phyloP scores from a whole-genome alignment of 2,797 vertebrate genomes.

The Paratrypauchen microcephalus region DNA sequence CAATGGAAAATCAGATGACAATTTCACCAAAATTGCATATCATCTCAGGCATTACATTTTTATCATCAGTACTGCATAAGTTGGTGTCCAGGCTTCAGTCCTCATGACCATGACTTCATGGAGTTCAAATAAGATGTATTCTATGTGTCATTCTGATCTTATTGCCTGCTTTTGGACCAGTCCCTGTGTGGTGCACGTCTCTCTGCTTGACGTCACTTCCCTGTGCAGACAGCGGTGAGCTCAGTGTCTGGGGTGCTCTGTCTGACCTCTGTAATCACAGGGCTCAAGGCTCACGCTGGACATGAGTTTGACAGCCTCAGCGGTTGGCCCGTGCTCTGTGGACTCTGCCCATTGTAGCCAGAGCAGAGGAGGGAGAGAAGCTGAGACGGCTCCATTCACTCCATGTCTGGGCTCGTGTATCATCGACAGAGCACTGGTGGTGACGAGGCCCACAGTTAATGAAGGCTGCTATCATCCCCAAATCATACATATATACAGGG shows the following conservation, averaged over 20 bases:
- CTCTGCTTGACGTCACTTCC: slow-evolving; percentile 21
- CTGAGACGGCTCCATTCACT: neutral
- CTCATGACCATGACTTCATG: too few relatives aligned
- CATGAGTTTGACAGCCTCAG: slow-evolving; percentile 34
- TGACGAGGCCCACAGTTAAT: too few relatives aligned
- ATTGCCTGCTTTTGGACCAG: neutral
- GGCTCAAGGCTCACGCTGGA: slow-evolving; percentile 11
- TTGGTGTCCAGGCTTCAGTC: too few relatives aligned
- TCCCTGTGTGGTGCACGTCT: neutral
- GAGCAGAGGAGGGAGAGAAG: slow-evolving; percentile 5
- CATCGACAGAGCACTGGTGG: too few relatives aligned
- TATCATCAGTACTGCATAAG: too few relatives aligned
- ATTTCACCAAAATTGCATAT: too few relatives aligned
- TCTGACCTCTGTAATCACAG: slow-evolving; percentile 36
- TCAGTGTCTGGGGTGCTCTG: slow-evolving; percentile 15
- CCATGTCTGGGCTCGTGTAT: too few relatives aligned
- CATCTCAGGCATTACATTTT: too few relatives aligned
- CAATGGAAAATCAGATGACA: too few relatives aligned
- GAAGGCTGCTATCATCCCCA: too few relatives aligned
- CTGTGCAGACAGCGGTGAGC: slow-evolving; percentile 8
- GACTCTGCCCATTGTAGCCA: neutral
- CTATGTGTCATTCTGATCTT: neutral
- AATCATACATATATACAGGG: too few relatives aligned
- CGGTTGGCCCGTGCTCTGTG: slow-evolving; percentile 24
- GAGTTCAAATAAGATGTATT: neutral